Evolutionary conservation across 1,140 invertebrate genomes (phyloP).

Genomic region (Saccostrea echinata): DNA sequence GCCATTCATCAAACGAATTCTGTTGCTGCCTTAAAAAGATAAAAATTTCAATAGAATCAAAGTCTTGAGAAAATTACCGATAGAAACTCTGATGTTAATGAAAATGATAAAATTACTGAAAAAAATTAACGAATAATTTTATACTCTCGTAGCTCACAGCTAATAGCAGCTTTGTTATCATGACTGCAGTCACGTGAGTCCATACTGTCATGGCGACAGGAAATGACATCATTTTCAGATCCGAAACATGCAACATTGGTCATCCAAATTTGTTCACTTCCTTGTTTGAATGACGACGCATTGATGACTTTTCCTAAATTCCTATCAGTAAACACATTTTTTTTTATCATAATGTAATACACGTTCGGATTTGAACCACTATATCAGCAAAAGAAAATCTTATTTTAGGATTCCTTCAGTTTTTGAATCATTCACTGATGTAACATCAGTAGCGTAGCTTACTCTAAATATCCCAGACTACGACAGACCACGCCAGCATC

Average conservation of each 20-base stretch:
- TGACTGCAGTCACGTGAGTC: not conserved
- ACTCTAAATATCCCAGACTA: not conserved
- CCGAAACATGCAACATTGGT: not conserved
- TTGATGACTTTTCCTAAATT: not conserved
- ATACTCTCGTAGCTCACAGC: no score
- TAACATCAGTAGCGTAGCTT: not conserved
- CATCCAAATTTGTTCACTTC: not conserved
- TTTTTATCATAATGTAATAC: not conserved
- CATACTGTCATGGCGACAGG: not conserved
- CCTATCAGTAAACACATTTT: not conserved
- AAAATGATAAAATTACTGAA: no score
- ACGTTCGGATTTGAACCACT: no score
- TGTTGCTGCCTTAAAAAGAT: not conserved
- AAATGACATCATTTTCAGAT: not conserved
- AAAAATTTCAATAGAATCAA: no score
- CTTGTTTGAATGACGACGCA: not conserved
- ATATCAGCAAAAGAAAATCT: no score
- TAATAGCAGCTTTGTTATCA: not conserved
- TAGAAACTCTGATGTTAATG: no score
- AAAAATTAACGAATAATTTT: no score
- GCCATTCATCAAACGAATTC: not conserved
- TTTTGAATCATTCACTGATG: not conserved
- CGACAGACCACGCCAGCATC: not conserved
- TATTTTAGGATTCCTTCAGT: not conserved
- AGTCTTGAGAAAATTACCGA: no score